Evolutionary conservation across 2,113 vertebrate species (phyloP), one percentile per base, ranked within the genome.

Genomic region (Indicator indicator): DNA sequence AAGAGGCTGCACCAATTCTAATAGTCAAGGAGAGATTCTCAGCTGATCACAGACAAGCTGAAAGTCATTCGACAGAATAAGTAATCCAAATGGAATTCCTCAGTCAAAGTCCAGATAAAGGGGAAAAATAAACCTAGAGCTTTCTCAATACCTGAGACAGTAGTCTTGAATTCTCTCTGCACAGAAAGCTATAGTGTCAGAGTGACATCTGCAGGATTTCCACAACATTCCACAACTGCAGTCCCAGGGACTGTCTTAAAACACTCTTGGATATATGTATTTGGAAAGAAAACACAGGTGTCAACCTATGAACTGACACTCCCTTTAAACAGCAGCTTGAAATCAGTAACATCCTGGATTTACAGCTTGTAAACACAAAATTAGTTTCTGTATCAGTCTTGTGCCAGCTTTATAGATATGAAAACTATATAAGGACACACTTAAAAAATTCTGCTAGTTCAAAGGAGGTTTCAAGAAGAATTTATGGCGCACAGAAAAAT

Each of bases 191-290:
- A 9, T 1, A n/a, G 77, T 12, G 2, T 32, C 67, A 72, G 36
- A 91, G 86, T 90, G 97, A 93, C 96, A 94, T 87, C 97, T 96
- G 12, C 81, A 94, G 97, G 95, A 90, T 88, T 52, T 67, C 20
- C 16, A 14, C 23, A 58, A 69, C 4, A 23, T 28, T 71, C 27
- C 0, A 0, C 2, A 18, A 40, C 30, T 40, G 11, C 38, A 36
- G 19, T 11, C 15, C 12, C 42, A 27, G 17, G 9, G 14, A 65
- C 11, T 15, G 19, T 9, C 18, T 20, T 38, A 26, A 42, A 32
- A 86, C 6, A 12, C 6, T 36, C 54, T 40, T 28, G 20, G 68
- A 58, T 5, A 1, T 1, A 26, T 58, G 30, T 85, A 30, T 83
- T 83, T 36, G 21, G 33, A 59, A 80, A 16, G 3, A 46, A 30